These are phyloP conservation scores for Enteromius viviparus DNA, from an alignment of 2,797 vertebrate genomes.

Conservation along the genomic window DNA sequence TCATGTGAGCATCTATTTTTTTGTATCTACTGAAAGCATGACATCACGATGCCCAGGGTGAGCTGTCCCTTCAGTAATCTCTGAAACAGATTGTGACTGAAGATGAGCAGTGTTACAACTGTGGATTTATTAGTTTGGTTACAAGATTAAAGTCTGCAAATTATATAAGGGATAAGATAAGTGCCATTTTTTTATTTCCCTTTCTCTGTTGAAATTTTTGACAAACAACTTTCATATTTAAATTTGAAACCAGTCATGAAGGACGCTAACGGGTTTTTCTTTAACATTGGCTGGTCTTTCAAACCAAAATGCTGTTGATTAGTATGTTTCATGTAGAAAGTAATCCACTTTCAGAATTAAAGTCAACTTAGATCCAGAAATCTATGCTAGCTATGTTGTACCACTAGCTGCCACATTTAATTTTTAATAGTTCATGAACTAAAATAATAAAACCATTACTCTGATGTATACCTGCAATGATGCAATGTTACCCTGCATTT, in stretches of 20 bases:
- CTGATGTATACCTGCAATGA: no score
- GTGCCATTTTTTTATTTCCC: background rate
- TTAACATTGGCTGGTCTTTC: background rate
- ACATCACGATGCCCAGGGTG: background rate
- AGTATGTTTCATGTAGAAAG: no score
- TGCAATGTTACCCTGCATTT: no score
- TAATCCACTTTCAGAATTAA: no score
- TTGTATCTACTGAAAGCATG: background rate
- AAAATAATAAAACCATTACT: no score
- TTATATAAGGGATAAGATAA: background rate
- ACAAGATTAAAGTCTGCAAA: slow-evolving; percentile 6
- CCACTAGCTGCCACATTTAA: no score
- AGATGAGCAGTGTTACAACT: slow-evolving; percentile 24
- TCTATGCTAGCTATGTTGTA: no score
- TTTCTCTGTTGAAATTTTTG: background rate
- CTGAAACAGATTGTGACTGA: slow-evolving; percentile 23
- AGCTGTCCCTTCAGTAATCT: background rate
- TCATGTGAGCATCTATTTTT: background rate
- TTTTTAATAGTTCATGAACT: no score
- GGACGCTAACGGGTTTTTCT: background rate
- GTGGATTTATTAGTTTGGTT: slow-evolving; percentile 20
- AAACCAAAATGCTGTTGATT: background rate
- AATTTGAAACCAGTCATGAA: background rate
- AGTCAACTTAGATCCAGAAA: no score
- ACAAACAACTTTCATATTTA: background rate